A percentile compares a stretch with the other conserved stretches of the same genome.
Conservation (phyloP, 2,113 vertebrate genomes). For the Ibidorhyncha struthersii region DNA sequence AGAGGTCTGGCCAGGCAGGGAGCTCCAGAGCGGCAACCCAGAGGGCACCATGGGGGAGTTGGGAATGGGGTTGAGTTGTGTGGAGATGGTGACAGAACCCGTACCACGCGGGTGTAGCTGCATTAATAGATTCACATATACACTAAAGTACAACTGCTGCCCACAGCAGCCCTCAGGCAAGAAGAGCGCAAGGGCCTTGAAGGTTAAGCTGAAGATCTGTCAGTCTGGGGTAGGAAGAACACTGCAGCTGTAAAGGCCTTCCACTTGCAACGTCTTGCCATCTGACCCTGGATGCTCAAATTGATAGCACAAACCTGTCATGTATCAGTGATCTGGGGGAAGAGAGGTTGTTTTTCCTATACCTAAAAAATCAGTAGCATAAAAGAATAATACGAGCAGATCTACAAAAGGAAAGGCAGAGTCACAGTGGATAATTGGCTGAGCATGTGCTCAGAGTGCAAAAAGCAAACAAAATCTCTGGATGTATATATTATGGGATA, state of each 20-base stretch:
- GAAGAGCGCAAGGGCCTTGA: not conserved
- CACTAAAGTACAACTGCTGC: not conserved
- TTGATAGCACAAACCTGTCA: not conserved
- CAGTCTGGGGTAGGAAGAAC: not conserved
- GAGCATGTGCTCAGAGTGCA: not conserved
- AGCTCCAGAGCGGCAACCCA: not conserved
- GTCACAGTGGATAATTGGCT: not conserved
- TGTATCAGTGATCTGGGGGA: not conserved
- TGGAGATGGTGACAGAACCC: not conserved
- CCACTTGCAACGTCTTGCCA: not conserved
- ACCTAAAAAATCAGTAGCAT: not conserved
- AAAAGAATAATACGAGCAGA: not conserved
- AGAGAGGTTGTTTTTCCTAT: not conserved
- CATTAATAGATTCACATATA: not conserved
- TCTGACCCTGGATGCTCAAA: not conserved
- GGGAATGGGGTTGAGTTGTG: not conserved
- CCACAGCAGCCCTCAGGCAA: not conserved
- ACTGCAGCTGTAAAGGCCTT: not conserved
- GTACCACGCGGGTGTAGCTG: not conserved
- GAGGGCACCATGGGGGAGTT: accelerated
- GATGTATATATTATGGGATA: not conserved
- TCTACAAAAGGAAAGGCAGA: not conserved
- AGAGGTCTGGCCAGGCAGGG: not conserved
- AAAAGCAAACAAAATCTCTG: not conserved
- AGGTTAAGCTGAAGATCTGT: constrained; percentile 12